Evolutionary conservation across 92 coral and sea anemone genomes (phyloP).

Genomic region (Palythoa grandis): DNA sequence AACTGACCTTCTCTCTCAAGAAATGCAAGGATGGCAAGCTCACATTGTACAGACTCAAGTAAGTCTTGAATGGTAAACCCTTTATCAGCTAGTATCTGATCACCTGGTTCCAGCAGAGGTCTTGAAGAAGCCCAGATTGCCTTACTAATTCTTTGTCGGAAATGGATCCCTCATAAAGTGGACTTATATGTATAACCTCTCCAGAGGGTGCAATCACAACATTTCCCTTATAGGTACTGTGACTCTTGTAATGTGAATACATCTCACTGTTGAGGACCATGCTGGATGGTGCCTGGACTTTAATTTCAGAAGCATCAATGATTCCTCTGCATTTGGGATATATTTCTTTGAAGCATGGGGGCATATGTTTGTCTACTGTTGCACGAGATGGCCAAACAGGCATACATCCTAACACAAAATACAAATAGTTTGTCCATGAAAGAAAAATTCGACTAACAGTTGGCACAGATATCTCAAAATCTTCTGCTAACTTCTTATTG

Average conservation of each 20-base stretch:
- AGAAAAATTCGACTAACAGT: not conserved
- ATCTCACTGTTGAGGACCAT: conserved; percentile 39
- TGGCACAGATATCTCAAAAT: not conserved
- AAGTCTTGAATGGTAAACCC: not conserved
- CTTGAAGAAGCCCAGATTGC: not conserved
- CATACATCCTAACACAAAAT: not conserved
- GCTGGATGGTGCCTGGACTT: conserved; percentile 46
- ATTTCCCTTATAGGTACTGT: conserved; percentile 11
- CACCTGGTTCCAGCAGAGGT: not conserved
- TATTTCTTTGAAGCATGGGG: conserved; percentile 22
- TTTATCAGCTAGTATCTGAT: conserved; percentile 1
- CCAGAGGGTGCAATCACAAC: conserved; percentile 20
- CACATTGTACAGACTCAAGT: not conserved
- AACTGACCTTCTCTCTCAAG: not conserved
- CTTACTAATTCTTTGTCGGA: not conserved
- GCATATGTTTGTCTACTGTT: too few relatives aligned
- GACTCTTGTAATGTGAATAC: conserved; percentile 20
- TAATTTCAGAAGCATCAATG: conserved; percentile 48
- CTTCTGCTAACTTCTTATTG: conserved; percentile 11
- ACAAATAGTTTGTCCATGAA: not conserved
- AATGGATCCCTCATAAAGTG: conserved; percentile 5
- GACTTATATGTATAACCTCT: too few relatives aligned
- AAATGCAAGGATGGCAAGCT: not conserved
- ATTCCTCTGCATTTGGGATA: conserved; percentile 47
- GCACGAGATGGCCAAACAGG: not conserved